Evolutionary conservation across 1,140 invertebrate species (phyloP), one percentile per base, ranked within the genome.

Genomic region (Dendroctonus ponderosae): DNA sequence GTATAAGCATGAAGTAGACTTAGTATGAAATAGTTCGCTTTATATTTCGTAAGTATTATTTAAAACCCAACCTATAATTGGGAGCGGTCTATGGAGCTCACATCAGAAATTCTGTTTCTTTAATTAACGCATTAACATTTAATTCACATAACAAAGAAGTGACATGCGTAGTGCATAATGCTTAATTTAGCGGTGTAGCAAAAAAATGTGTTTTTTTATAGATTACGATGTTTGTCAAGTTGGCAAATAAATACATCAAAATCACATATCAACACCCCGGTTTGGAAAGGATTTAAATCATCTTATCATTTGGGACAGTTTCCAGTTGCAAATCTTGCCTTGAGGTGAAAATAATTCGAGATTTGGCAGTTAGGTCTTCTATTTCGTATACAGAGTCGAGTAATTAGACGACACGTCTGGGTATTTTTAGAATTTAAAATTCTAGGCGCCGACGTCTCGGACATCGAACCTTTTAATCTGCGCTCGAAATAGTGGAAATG

Each of bases 391-490:
- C 68, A 50, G 61, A 54, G 75, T 70, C 37, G 26, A 51, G 75
- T 74, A 76, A 76, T 76, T 76, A 75, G 72, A 69, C 68, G 74
- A 69, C 74, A 65, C 75, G 75, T 74, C 74, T 68, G 70, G 68
- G 61, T 77, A 77, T 77, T 77, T 77, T 75, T 77, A 77, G 74
- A 77, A 68, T 76, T 75, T 76, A 76, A 77, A 77, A 76, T 75
- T 74, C 74, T 75, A 76, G 75, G 74, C 75, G 75, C 75, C 75
- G 70, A 71, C 72, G 74, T 65, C 75, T 58, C 64, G 75, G 75
- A 70, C 75, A 75, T 77, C 75, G 75, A 77, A 77, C 75, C 75
- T 70, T 74, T 72, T 72, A 75, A 70, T 66, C 68, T 69, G 70
- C 61, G 73, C 67, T 70, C 69, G 69, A 76, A 77, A 77, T 77